A percentile compares a stretch with the other conserved stretches of the same genome.
Conservation (phyloP, 2,797 vertebrate species). For the Xiphorhynchus erythropygius region DNA sequence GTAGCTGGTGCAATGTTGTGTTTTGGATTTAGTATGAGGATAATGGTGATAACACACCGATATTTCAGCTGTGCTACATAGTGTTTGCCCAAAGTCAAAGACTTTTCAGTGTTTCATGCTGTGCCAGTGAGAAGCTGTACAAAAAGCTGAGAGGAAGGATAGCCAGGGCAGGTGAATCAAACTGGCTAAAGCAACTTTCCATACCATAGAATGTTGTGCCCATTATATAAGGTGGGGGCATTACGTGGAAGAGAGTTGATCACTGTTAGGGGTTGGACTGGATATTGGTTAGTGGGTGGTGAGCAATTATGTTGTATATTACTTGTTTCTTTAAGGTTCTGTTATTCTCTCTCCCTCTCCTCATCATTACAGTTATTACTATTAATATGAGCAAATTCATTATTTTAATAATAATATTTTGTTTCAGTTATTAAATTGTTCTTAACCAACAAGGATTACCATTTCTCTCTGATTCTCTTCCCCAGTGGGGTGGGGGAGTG, state of each 20-base stretch:
- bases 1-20: too few species aligned
- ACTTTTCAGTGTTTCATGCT: neutral
- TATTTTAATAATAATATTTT: neutral
- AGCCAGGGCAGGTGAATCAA: fast-evolving
- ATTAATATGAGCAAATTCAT: neutral
- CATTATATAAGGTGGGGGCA: neutral
- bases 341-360: neutral
- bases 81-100: neutral
- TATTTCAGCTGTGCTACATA: neutral
- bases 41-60: neutral
- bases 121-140: neutral
- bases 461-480: neutral
- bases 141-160: neutral
- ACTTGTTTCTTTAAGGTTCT: neutral
- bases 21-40: neutral
- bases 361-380: neutral
- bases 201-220: neutral
- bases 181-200: neutral
- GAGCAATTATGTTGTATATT: neutral
- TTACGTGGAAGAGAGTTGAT: neutral
- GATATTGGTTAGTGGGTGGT: neutral
- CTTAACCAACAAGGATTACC: neutral
- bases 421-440: neutral
- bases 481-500: neutral
- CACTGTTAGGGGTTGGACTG: neutral